Evolutionary conservation across 2,888 invertebrate species (phyloP), one percentile per base, ranked within the genome.

Genomic region (Cistogaster globosa): DNA sequence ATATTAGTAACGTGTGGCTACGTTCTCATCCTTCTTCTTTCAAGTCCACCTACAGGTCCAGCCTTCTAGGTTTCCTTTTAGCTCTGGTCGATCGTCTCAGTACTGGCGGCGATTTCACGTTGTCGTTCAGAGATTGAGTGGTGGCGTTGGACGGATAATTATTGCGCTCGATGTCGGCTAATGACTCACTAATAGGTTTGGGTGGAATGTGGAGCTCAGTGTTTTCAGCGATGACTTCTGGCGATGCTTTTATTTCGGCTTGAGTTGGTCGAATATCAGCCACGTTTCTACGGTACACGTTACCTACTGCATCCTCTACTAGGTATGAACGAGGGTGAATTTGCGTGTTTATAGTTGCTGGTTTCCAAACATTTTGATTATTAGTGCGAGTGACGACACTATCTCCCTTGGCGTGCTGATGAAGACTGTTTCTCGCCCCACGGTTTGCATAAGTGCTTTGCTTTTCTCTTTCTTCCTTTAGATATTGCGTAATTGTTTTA

Each of bases 271-370:
- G 51, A 32, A 65, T 51, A 12, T 65, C 48, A 16, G 48, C 48
- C 22, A 11, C n/a, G n/a, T 65, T 65, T 51, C 65, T 2, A 0
- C 65, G 48, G n/a, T 51, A 65, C 11, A 11, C 1, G 9, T 32
- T 26, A 2, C 48, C 65, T 20, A n/a, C 48, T 9, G 0, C 32
- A 32, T 65, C 65, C 45, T 58, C 32, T 12, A 58, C 16, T 26
- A 71, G 3, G 18, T 71, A 71, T 6, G 71, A 71, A 22, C 69
- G 57, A 26, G 22, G 57, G n/a, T 71, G 69, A 20, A 71, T 57
- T 45, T 57, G 42, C 26, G 22, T 62, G 2, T 62, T 38, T 4
- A 62, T 22, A 3, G 62, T 62, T 42, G 62, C 58, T 53, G 74
- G 62, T 62, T 62, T 53, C 62, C 38, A 74, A 6, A 11, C 53